Evolutionary conservation across 2,888 invertebrate genomes (phyloP), one percentile per base, ranked within the genome.

Genomic region (Cyrtodaria siliqua): DNA sequence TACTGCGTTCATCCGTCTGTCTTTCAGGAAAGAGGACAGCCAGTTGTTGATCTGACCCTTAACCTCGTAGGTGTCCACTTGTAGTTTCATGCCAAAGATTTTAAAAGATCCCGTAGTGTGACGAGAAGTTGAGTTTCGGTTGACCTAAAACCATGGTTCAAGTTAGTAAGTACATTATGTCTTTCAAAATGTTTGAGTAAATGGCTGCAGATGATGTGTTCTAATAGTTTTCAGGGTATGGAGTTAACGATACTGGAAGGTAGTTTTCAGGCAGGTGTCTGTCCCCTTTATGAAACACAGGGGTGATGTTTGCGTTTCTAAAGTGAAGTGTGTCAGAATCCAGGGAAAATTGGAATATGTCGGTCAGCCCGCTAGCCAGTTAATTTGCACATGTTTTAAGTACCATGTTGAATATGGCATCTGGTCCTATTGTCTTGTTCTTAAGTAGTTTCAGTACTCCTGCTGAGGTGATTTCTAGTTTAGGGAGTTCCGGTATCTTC

Each of bases 241-340:
- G 50, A 57, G 16, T 50, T 71, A n/a, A 56, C 55, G 63, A 44
- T 42, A 53, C 27, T n/a, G 56, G 56, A 18, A 33, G 18, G 56
- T 56, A 56, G 38, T 56, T 56, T 23, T 56, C 56, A 6, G 66
- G 33, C 6, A 18, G 6, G 23, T 71, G 66, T 29, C 40, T 44
- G 62, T 71, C 71, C 3, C 77, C 69, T 29, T 80, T 76, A 33
- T 76, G 76, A 33, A 57, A 80, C 4, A 66, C 59, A 44, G 38
- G 55, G 8, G 73, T 12, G 42, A 77, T 33, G 42, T 74, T 71
- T 12, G 71, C 81, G 9, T 55, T 62, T 38, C 50, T 38, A 68
- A 78, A 81, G 27, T 81, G 73, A n/a, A 80, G 63, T 40, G 33
- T 26, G 18, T 73, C 64, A 6, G 52, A 40, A 40, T 73, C 47